These are phyloP conservation scores for Cylindroiulus punctatus DNA, from an alignment of 2,888 invertebrate species.

Conservation along the genomic window DNA sequence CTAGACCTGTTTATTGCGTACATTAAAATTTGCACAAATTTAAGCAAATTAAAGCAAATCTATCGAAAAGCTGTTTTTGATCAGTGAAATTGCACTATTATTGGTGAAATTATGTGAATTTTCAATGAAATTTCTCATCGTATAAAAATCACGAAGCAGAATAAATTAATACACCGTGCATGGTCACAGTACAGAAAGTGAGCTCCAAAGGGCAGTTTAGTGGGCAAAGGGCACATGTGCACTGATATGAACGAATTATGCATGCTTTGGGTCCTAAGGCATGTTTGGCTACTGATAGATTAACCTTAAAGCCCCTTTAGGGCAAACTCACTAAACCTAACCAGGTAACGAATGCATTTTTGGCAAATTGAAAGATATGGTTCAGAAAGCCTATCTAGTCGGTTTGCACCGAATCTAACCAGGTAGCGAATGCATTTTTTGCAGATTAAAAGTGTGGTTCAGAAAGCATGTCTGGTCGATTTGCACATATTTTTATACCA, in stretches of 20 bases:
- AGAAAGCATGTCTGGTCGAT: no score
- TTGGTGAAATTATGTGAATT: conserved; percentile 7
- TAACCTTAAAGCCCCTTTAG: no score
- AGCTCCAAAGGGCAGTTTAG: background rate
- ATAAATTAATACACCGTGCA: background rate
- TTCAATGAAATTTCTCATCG: background rate
- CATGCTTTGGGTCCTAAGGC: background rate
- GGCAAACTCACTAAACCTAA: no score
- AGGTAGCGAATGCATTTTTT: background rate
- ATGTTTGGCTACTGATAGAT: no score
- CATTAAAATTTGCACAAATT: background rate
- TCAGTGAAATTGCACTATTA: no score
- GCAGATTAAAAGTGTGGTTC: no score
- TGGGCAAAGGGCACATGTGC: background rate
- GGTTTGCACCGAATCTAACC: background rate
- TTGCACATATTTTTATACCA: no score
- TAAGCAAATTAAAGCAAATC: background rate
- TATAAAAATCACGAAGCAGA: background rate
- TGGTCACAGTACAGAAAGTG: background rate
- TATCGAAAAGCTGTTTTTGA: no score
- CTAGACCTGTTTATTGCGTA: no score
- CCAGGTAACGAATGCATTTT: no score
- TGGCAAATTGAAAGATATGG: no score
- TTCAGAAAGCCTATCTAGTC: no score
- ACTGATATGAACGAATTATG: background rate